These are phyloP conservation scores for Limosa lapponica DNA, from an alignment of 2,797 vertebrate species.

Conservation along the genomic window DNA sequence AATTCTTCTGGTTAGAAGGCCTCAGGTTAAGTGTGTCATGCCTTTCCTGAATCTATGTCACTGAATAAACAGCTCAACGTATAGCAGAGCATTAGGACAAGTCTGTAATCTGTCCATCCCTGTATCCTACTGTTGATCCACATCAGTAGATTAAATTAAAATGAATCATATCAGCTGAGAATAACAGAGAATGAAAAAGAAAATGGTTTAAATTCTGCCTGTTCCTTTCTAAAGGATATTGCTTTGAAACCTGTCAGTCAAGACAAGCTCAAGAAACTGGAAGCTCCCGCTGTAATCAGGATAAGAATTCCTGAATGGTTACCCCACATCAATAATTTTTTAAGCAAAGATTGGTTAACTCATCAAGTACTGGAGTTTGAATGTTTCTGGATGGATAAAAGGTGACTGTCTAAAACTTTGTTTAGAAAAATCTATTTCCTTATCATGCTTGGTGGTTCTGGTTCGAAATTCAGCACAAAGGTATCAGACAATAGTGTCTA, in stretches of 20 bases:
- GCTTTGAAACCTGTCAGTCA: background rate
- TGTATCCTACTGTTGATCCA: background rate
- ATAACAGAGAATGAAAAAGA: background rate
- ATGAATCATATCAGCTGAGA: background rate
- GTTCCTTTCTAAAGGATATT: background rate
- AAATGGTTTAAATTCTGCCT: background rate
- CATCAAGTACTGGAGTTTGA: background rate
- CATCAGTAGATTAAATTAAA: background rate
- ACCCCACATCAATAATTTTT: background rate
- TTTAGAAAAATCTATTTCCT: background rate
- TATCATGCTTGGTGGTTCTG: background rate
- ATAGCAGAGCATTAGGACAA: background rate
- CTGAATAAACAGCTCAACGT: background rate
- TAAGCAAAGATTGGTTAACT: background rate
- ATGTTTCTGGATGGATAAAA: background rate
- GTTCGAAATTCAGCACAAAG: background rate
- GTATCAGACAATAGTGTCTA: background rate
- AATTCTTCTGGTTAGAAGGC: background rate
- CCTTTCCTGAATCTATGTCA: background rate
- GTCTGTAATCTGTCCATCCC: background rate
- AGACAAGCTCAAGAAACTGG: background rate
- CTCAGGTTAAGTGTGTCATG: background rate
- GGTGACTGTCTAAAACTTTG: background rate
- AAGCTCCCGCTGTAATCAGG: background rate
- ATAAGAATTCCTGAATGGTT: background rate